Evolutionary conservation across 2,888 invertebrate genomes (phyloP).

Genomic region (Thyatira batis): DNA sequence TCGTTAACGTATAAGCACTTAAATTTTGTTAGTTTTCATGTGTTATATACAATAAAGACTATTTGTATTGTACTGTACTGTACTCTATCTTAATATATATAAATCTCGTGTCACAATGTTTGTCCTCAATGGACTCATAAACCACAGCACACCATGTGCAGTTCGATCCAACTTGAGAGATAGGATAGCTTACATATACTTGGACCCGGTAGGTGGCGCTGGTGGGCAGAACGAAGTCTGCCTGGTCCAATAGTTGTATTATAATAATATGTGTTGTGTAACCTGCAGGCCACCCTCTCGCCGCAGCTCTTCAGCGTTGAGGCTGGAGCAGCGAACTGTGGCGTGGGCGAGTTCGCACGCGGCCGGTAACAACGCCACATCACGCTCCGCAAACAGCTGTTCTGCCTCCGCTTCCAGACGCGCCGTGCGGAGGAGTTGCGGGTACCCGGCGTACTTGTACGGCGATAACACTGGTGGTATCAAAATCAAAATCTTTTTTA

Average conservation of each 20-base stretch:
- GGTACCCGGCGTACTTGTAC: slow-evolving; percentile 99
- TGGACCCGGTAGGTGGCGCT: too few relatives aligned
- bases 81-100: not conserved
- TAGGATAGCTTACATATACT: too few relatives aligned
- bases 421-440: slow-evolving; percentile 97
- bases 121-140: too few relatives aligned
- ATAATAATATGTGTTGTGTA: slow-evolving; percentile 8
- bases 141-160: too few relatives aligned
- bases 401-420: slow-evolving; percentile 96
- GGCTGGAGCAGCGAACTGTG: slow-evolving; percentile 96
- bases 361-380: slow-evolving; percentile 88
- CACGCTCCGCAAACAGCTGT: slow-evolving; percentile 87
- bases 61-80: too few relatives aligned
- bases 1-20: too few relatives aligned
- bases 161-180: too few relatives aligned
- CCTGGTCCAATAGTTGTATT: too few relatives aligned
- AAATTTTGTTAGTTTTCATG: too few relatives aligned
- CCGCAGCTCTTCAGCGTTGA: slow-evolving; percentile 98
- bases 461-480: slow-evolving; percentile 88
- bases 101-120: not conserved
- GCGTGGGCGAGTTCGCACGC: slow-evolving; percentile 97
- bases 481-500: too few relatives aligned
- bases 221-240: too few relatives aligned
- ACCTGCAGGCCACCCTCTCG: slow-evolving; percentile 96
- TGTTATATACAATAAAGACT: too few relatives aligned